Base-by-base conservation (phyloP, 2,113 vertebrate genomes). In the Halichoerus grypus region DNA sequence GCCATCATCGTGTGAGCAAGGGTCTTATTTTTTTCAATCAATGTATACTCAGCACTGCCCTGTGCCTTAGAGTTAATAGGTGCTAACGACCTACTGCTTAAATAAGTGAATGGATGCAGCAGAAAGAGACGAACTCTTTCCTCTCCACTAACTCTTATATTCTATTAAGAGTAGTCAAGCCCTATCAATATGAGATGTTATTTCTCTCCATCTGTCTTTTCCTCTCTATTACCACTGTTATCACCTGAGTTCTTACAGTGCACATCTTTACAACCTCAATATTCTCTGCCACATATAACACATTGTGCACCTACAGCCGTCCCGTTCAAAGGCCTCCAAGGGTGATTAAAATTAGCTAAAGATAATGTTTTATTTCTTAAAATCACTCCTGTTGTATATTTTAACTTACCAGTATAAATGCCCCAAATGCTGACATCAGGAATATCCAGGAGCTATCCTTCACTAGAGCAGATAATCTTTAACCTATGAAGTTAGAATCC, bases 21-120 rank as follows among this genome's bases (percentile, higher is more conserved):
- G 8, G 26, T 83, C 19, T 61, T 81, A 71, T 28, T 93, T 19
- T 88, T 88, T 65, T 93, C 53, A 81, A 74, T 91, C 28, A 63
- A 7, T 86, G 8, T 61, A 36, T 55, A 24, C 36, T 76, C 33
- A 67, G 31, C 49, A 33, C 24, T 57, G 36, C 10, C 19, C 12
- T 61, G 22, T 61, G 49, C 42, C 77, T 81, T 15, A 12, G 21
- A 89, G 28, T 42, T 22, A n/a, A 65, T 4, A 71, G 8, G 1
- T 89, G n/a, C 46, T 57, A 93, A 53, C 39, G 77, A 77, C 19
- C 28, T 82, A 63, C n/a, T 97, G 91, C 84, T 87, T 74, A 96
- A 88, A 71, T 88, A 90, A 88, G 9, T 81, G 22, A 91, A 39
- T 15, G 5, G 12, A 91, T 77, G 0, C 7, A 94, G 33, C 69